Base-by-base conservation (phyloP, 2,888 invertebrate genomes). In the Venusia cambrica region DNA sequence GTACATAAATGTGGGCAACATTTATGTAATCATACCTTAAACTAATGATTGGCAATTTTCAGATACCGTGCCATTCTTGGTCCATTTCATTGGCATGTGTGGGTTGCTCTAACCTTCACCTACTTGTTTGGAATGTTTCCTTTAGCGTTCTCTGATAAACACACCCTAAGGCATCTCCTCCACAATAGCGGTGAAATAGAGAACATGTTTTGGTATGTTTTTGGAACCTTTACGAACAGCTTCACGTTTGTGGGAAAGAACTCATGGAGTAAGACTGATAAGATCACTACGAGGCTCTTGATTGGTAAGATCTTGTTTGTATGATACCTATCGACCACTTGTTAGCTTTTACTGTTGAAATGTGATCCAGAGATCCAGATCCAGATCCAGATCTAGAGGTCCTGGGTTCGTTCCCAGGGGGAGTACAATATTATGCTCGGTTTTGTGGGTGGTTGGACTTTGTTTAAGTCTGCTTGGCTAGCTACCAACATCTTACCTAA, bases 191-290 rank as follows among this genome's bases (percentile, higher is more conserved):
- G 91, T 27, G 92, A 93, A 78, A 81, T 94, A 16, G 93, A 94
- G 72, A 93, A 94, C 54, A 94, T 94, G 94, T 94, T 94, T 67
- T 95, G 94, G 94, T 94, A 94, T 61, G 93, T 95, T 32, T 95
- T 94, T 56, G 94, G 94, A 2, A 94, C 94, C 20, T 95, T 94
- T 60, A 95, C 95, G 0, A 95, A 95, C 59, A 92, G 92, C 51
- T 93, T 95, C 55, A 92, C 92, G 0, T 93, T 93, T 56, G 73
- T 85, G 18, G 92, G 93, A 0, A 89, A 88, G 58, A 89, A 90
- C 51, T 92, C 93, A 5, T 94, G 93, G 93, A 90, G 90, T 46
- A 91, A 88, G 62, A 90, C 91, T 1, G 88, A 87, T 24, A 93
- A 92, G 66, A 71, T 90, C 9, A 92, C 94, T 0, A 94, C 93